A percentile compares a stretch with the other conserved stretches of the same genome.
Conservation (phyloP, 2,113 vertebrate genomes). For the Euleptes europaea region DNA sequence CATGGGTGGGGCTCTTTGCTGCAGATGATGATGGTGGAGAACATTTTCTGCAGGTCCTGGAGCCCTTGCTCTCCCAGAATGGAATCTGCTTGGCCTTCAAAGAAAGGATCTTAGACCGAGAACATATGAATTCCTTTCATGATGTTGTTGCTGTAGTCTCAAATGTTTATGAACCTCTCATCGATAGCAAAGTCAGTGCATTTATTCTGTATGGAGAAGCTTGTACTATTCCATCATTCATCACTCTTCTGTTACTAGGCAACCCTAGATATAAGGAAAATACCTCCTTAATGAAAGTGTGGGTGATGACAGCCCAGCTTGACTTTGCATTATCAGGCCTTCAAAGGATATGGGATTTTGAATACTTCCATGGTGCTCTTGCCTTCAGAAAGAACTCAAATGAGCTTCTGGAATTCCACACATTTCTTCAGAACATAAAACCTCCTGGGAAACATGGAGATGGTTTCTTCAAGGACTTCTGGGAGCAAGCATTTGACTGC, state of each 20-base stretch:
- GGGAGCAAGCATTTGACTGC: neutral
- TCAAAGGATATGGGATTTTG: too few species aligned
- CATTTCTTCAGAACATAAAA: neutral
- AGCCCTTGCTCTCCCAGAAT: neutral
- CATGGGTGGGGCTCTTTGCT: neutral
- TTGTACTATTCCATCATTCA: neutral
- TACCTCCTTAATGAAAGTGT: neutral
- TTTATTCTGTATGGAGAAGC: neutral
- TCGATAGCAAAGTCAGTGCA: neutral
- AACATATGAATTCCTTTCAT: neutral
- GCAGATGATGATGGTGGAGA: neutral
- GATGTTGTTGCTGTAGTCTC: neutral
- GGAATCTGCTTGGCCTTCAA: neutral
- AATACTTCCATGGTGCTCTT: neutral
- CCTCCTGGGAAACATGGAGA: neutral
- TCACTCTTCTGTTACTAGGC: fast-evolving
- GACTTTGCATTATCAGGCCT: neutral
- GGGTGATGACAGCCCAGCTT: neutral
- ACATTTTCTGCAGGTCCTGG: neutral
- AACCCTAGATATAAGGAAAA: neutral
- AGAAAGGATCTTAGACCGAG: neutral
- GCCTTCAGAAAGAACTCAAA: neutral
- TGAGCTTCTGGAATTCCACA: neutral
- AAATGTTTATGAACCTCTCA: neutral
- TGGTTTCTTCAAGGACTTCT: neutral